Conservation (phyloP, 2,797 vertebrate species). For the Emydoidea blandingii region DNA sequence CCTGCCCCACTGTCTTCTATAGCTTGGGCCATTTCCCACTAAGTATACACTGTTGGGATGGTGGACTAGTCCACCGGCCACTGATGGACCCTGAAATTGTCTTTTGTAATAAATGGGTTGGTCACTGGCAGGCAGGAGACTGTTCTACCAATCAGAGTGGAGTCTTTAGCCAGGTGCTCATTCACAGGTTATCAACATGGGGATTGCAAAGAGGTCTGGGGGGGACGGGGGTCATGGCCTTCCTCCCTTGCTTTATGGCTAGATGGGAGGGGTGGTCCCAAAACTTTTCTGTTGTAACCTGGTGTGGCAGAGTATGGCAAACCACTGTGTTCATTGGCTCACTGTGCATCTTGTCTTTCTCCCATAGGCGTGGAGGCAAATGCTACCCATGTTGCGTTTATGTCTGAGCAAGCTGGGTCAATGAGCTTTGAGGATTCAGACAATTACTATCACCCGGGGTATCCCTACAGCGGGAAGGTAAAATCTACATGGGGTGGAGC, state of each 20-base stretch:
- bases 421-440: conserved; percentile 55
- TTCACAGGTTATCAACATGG: background rate
- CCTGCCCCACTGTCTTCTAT: background rate
- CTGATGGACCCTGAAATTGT: background rate
- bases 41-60: background rate
- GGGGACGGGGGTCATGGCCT: no score
- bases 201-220: no score
- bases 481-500: background rate
- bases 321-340: background rate
- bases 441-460: conserved; percentile 41
- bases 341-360: background rate
- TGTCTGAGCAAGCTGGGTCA: conserved; percentile 44
- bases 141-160: background rate
- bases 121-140: background rate
- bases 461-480: conserved; percentile 62
- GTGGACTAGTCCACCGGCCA: background rate
- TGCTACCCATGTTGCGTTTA: background rate
- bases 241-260: background rate
- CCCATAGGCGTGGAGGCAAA: conserved; percentile 43
- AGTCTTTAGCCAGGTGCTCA: background rate
- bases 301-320: background rate
- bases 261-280: background rate
- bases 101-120: background rate
- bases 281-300: background rate
- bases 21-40: background rate